Percentiles rank a stretch among this genome's conserved stretches.
Evolutionary conservation across 2,888 invertebrate species (phyloP).

Genomic region (Girardia tigrina): DNA sequence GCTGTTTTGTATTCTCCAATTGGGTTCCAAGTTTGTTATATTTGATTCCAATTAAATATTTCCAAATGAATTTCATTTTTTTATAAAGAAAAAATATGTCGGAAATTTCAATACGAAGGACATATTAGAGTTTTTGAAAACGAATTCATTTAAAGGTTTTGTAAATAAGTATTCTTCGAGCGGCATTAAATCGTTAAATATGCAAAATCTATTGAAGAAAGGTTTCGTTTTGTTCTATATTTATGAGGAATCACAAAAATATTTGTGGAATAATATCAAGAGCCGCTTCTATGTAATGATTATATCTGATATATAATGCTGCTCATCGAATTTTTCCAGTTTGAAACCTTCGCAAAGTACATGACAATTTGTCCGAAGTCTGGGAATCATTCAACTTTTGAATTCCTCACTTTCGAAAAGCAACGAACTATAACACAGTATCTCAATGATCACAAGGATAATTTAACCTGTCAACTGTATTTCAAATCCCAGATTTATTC

Average conservation of each 20-base stretch:
- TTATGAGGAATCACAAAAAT: neutral
- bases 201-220: neutral
- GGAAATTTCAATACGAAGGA: neutral
- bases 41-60: neutral
- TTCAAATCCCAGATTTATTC: neutral
- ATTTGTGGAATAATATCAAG: constrained; percentile 2
- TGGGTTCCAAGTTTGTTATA: neutral
- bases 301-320: too few relatives aligned
- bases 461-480: neutral
- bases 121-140: neutral
- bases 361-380: too few relatives aligned
- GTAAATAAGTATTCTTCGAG: neutral
- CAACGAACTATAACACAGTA: neutral
- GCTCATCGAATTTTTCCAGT: too few relatives aligned
- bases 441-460: neutral
- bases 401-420: neutral
- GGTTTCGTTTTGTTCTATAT: neutral
- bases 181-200: neutral
- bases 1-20: neutral
- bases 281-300: constrained; percentile 3
- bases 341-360: too few relatives aligned
- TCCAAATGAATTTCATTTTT: neutral
- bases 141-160: neutral
- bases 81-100: neutral
- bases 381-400: neutral